These are phyloP conservation scores for Nomada goodeniana DNA, from an alignment of 2,888 invertebrate species.

Conservation along the genomic window DNA sequence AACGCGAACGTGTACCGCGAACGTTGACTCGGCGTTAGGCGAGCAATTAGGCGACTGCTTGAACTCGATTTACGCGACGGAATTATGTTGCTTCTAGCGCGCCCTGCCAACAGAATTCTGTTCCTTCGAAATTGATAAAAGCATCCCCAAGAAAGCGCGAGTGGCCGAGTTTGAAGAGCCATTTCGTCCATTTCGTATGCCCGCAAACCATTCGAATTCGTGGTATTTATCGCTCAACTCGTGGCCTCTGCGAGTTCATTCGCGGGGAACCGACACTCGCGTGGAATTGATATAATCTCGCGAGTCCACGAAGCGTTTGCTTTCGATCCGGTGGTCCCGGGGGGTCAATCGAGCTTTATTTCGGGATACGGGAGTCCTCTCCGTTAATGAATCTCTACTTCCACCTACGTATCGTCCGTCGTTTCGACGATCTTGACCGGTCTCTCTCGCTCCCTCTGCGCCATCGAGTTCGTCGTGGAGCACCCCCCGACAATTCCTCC, in stretches of 20 bases:
- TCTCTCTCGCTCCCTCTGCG: not conserved
- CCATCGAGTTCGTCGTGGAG: not conserved
- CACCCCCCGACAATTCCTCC: not conserved
- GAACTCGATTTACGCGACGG: slow-evolving; percentile 1
- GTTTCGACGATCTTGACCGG: slow-evolving; percentile 1
- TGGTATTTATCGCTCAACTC: not conserved
- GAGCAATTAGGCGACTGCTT: slow-evolving; percentile 13
- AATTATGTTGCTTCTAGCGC: slow-evolving; percentile 16
- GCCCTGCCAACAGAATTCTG: not conserved
- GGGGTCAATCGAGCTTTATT: slow-evolving; percentile 26
- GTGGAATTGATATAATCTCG: slow-evolving; percentile 30
- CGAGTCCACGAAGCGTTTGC: slow-evolving; percentile 10
- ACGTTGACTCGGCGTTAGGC: slow-evolving; percentile 7
- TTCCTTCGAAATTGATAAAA: too few species aligned
- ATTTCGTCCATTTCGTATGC: too few species aligned
- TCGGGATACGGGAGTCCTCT: slow-evolving; percentile 5
- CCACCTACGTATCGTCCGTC: not conserved
- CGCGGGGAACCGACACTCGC: not conserved
- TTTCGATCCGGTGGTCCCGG: slow-evolving; percentile 1
- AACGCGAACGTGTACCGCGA: not conserved
- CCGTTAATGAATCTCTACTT: slow-evolving; percentile 8
- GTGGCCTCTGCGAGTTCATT: not conserved
- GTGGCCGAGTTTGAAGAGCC: too few species aligned
- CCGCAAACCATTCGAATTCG: not conserved
- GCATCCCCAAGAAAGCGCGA: too few species aligned